Evolutionary conservation across 2,113 vertebrate species (phyloP), one percentile per base, ranked within the genome.

Genomic region (Melanostigma gelatinosum): DNA sequence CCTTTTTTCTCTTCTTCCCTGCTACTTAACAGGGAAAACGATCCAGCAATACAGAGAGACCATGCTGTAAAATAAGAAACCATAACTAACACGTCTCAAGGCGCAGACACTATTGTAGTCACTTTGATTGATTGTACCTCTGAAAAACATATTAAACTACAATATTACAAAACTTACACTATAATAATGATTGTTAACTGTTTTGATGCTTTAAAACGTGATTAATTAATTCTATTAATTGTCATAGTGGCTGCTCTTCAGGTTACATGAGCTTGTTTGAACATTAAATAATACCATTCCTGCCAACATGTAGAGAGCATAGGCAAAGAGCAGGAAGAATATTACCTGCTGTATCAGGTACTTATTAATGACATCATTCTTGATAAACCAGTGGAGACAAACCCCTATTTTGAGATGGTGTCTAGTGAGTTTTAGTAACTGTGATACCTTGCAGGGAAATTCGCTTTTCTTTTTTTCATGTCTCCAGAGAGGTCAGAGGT

Each of bases 21-120:
- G 42, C 48, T 75, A 68, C 72, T 80, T 70, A 52, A 64, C 66
- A 57, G 22, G 6, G 24, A 71, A 63, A 70, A 27, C 61, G 58
- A 86, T 83, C 83, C 65, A 75, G 36, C 55, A 29, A 64, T n/a
- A 38, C 20, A 57, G 11, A 63, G 60, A 73, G 24, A 75, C 75
- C 79, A 62, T 34, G 27, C 44, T 36, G 66, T 62, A 3, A 62
- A 85, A 71, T 62, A 40, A 76, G 38, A 85, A 64, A 48, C 48
- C 9, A 24, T 29, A 77, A 60, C 48, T 46, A 57, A 36, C 64
- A 40, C 1, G 6, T 62, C 57, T 70, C 46, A 12, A 7, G 61
- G 4, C 11, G 32, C 20, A 48, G 4, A 16, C 7, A 20, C 27
- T 27, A 27, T 29, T 24, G 40, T 27, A 7, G 18, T 34, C 12